Conservation (phyloP, 2,113 vertebrate species). For the Pedionomus torquatus region DNA sequence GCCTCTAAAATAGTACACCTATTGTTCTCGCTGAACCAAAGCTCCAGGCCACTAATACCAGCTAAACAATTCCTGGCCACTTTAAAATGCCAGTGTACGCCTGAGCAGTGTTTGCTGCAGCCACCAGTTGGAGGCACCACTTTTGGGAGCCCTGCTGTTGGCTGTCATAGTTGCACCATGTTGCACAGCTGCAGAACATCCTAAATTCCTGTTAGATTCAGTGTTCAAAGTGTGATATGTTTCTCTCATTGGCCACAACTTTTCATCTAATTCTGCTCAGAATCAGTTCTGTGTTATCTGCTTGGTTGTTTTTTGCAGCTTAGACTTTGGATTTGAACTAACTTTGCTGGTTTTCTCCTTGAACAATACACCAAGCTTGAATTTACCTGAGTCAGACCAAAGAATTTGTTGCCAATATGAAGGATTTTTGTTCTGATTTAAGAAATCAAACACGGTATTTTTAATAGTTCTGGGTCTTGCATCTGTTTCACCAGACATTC, state of each 20-base stretch:
- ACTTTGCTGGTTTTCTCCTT: background rate
- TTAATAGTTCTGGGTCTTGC: background rate
- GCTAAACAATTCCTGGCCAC: conserved; percentile 25
- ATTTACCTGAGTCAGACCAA: background rate
- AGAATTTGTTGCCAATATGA: background rate
- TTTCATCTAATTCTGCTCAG: background rate
- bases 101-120: background rate
- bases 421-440: background rate
- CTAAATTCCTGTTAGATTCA: background rate
- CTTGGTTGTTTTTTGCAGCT: background rate
- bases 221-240: background rate
- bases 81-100: background rate
- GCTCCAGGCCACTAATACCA: conserved; percentile 50
- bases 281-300: background rate
- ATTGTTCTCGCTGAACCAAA: conserved; percentile 53
- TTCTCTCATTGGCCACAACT: background rate
- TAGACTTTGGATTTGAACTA: background rate
- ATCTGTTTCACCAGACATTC: background rate
- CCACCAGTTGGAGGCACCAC: background rate
- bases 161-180: background rate
- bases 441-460: background rate
- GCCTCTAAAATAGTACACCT: conserved; percentile 58
- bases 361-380: background rate
- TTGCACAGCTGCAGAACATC: background rate
- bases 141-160: background rate